phyloP scores from a whole-genome alignment of 2,113 vertebrate species.

The Chionis minor region DNA sequence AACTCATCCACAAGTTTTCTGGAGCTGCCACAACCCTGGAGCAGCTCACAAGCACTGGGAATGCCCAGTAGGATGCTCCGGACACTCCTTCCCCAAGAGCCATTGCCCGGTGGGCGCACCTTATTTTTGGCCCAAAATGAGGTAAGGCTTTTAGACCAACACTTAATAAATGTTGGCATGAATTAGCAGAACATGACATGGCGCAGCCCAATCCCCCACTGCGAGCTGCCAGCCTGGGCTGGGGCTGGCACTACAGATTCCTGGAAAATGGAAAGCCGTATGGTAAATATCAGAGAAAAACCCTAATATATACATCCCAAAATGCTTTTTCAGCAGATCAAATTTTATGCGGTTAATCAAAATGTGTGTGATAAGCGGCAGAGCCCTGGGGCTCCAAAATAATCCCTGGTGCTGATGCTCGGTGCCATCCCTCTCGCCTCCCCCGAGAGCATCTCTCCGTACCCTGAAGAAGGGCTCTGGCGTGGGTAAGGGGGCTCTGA shows the following conservation, averaged over 20 bases:
- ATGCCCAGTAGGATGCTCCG: neutral
- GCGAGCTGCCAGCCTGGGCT: neutral
- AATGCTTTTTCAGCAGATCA: neutral
- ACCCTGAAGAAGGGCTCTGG: accelerated
- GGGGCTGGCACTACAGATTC: neutral
- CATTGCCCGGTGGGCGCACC: accelerated
- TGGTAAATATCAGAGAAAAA: neutral
- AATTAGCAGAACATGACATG: neutral
- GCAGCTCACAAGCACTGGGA: neutral
- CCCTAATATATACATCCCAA: neutral
- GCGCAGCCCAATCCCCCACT: neutral
- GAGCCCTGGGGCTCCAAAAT: neutral
- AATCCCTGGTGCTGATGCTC: accelerated
- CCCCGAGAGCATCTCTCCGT: neutral
- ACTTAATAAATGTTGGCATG: neutral
- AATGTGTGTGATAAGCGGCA: neutral
- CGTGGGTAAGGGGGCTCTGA: accelerated
- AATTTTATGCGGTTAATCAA: neutral
- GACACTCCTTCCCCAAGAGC: neutral
- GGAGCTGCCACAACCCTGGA: neutral
- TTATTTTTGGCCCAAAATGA: neutral
- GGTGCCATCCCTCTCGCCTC: neutral
- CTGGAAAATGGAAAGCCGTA: neutral
- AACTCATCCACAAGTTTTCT: accelerated
- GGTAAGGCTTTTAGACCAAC: neutral